These are phyloP conservation scores for Coboldia fuscipes DNA, from an alignment of 1,140 invertebrate genomes.

Conservation along the genomic window DNA sequence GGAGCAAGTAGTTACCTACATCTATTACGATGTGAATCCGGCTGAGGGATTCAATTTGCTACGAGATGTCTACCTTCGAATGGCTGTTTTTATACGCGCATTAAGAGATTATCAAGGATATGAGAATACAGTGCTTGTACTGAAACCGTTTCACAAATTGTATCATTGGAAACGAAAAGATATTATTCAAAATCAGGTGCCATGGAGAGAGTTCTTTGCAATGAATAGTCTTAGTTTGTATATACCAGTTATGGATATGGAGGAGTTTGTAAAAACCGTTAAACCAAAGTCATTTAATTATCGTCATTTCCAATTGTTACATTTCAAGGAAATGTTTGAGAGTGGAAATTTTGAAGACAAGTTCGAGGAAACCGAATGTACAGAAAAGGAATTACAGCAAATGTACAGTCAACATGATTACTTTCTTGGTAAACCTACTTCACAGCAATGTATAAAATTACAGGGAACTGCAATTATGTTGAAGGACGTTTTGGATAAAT, in stretches of 20 bases:
- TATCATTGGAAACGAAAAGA: constrained; percentile 68
- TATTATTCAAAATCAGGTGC: constrained; percentile 15
- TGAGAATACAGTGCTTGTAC: constrained; percentile 35
- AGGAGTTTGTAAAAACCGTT: constrained; percentile 44
- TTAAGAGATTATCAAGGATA: constrained; percentile 27
- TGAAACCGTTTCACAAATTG: constrained; percentile 78
- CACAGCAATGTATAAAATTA: constrained; percentile 46
- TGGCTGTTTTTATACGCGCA: constrained; percentile 57
- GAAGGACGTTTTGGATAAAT: constrained; percentile 23
- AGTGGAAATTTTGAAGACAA: constrained; percentile 64
- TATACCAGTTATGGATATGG: constrained; percentile 72
- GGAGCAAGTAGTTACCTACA: too few relatives aligned
- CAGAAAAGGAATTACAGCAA: constrained; percentile 1
- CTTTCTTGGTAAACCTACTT: background rate
- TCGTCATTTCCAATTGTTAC: constrained; percentile 58
- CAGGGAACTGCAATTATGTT: constrained; percentile 57
- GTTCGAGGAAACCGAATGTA: constrained; percentile 36
- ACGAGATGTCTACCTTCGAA: constrained; percentile 83
- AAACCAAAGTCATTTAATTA: constrained; percentile 41
- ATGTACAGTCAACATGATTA: background rate
- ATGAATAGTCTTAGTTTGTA: constrained; percentile 52
- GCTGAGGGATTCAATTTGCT: constrained; percentile 93
- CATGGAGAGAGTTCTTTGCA: constrained; percentile 78
- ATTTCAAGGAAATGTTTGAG: constrained; percentile 69
- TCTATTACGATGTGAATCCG: constrained; percentile 78